Evolutionary conservation across 2,113 vertebrate genomes (phyloP), one percentile per base, ranked within the genome.

Genomic region (Mixornis gularis): DNA sequence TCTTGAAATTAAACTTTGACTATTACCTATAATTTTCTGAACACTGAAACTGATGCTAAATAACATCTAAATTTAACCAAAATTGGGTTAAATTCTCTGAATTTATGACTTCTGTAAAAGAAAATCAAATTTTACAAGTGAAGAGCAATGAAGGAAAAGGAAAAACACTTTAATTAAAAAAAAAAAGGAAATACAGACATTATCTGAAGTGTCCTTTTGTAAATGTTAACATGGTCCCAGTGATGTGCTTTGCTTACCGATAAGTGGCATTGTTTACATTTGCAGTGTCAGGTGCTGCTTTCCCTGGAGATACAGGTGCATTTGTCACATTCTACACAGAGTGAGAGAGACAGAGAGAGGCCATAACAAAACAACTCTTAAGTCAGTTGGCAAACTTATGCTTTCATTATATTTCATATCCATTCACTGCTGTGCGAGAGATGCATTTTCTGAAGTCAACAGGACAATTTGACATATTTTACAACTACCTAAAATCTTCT

Each of bases 251-350:
- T 78, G 49, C 97, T 97, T 79, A 98, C 98, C 98, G 95, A 32
- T 97, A 97, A 1, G 91, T 40, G 8, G 60, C 20, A 49, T 34
- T 97, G 68, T 88, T 97, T 87, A 72, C 81, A 52, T 62, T 96
- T 68, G 44, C 92, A 72, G 80, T 27, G 32, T 98, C 98, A 63
- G 48, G 76, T 46, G 78, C 34, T 95, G 96, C 38, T 79, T 98
- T 98, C 58, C 63, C 97, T 79, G 98, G 97, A 85, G 97, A 98
- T 26, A 73, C n/a, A 66, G 97, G 94, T 53, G 90, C 86, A 72
- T 93, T 97, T 89, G 96, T 53, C 82, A 91, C 66, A 85, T 49
- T 94, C 95, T 97, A 73, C 27, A 74, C 70, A 78, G 48, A 29
- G 41, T 17, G 14, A 25, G 3, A 46, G 21, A 48, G 46, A 48